Evolutionary conservation across 2,797 vertebrate genomes (phyloP).

Genomic region (Hyperoplus immaculatus): DNA sequence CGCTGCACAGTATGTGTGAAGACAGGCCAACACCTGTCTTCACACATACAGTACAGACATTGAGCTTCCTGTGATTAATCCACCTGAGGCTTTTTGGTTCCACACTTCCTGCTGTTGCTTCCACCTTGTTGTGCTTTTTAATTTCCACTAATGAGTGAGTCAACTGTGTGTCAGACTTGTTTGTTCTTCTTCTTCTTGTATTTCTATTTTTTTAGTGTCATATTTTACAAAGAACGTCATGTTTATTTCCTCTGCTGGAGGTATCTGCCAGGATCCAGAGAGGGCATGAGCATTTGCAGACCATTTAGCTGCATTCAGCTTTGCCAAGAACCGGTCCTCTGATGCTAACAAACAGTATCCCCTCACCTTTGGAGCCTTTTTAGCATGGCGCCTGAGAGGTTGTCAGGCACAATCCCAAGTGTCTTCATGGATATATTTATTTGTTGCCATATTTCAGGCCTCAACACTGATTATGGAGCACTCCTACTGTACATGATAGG

Average conservation of each 20-base stretch:
- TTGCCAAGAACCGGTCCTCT: constrained; percentile 27
- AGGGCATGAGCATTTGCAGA: constrained; percentile 28
- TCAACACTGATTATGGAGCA: not conserved
- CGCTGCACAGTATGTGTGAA: no score
- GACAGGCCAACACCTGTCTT: not conserved
- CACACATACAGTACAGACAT: not conserved
- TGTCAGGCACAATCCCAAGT: not conserved
- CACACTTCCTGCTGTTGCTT: not conserved
- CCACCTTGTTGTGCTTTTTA: not conserved
- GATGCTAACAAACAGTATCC: constrained; percentile 21
- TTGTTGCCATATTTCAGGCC: not conserved
- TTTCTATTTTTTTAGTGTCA: not conserved
- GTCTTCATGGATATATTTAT: not conserved
- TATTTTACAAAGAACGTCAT: not conserved
- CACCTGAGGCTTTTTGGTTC: not conserved
- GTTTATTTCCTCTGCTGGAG: constrained; percentile 2
- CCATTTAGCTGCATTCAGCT: constrained; percentile 22
- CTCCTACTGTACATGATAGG: not conserved
- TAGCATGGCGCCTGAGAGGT: not conserved
- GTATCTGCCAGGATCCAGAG: constrained; percentile 28
- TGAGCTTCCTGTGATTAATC: not conserved
- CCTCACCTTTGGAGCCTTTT: constrained; percentile 17
- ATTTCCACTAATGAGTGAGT: not conserved
- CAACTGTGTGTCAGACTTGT: not conserved
- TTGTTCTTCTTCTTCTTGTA: not conserved